These are phyloP conservation scores for Tachuris rubrigastra DNA, from an alignment of 2,113 vertebrate species.

Conservation along the genomic window DNA sequence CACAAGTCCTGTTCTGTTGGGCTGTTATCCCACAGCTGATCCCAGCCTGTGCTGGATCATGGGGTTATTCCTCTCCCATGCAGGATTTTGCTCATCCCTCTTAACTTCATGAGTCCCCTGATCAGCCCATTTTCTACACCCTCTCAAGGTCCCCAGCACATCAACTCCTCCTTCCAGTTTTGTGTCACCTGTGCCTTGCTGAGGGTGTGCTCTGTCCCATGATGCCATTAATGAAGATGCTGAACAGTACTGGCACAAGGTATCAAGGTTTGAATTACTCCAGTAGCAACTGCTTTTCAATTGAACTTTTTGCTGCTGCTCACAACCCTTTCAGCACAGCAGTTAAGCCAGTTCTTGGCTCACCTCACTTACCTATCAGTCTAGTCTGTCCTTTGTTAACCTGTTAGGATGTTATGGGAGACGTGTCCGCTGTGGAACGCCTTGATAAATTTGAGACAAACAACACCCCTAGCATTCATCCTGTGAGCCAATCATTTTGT, in stretches of 20 bases:
- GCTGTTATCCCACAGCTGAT: not conserved
- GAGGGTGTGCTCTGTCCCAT: not conserved
- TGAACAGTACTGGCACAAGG: not conserved
- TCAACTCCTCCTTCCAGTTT: not conserved
- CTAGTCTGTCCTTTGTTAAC: not conserved
- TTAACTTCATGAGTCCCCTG: not conserved
- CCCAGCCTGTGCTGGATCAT: not conserved
- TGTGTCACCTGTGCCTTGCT: not conserved
- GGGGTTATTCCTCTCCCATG: not conserved
- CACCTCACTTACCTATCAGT: not conserved
- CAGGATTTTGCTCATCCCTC: not conserved
- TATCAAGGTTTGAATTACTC: not conserved
- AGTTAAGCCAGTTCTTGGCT: not conserved
- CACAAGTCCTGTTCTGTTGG: not conserved
- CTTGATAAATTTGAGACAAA: not conserved
- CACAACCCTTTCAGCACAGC: not conserved
- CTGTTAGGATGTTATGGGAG: not conserved
- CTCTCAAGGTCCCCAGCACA: not conserved
- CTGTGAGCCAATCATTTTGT: not conserved
- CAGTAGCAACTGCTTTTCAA: not conserved
- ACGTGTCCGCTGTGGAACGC: not conserved
- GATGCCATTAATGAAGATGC: too few species aligned
- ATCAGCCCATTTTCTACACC: not conserved
- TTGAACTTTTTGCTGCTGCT: not conserved
- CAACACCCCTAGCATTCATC: too few species aligned